Percentiles rank a stretch among this genome's conserved stretches.
phyloP scores from a whole-genome alignment of 2,113 vertebrate species.

The Peucedramus taeniatus region DNA sequence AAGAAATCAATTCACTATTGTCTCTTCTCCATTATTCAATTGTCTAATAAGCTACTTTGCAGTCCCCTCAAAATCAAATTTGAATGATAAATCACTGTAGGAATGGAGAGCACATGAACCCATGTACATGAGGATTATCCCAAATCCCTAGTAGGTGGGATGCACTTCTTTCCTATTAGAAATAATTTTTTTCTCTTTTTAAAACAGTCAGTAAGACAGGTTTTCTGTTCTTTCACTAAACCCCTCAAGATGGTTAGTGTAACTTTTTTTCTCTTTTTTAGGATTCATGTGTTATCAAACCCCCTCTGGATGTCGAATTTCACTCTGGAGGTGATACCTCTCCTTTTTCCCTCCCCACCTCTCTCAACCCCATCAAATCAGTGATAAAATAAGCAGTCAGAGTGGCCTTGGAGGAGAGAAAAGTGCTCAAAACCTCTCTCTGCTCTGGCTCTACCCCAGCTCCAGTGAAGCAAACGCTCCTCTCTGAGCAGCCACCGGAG shows the following conservation, averaged over 20 bases:
- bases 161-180: background rate
- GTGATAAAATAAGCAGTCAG: background rate
- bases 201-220: background rate
- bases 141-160: background rate
- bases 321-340: background rate
- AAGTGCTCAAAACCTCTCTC: background rate
- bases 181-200: background rate
- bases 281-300: background rate
- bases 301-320: background rate
- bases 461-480: background rate
- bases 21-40: conserved; percentile 30
- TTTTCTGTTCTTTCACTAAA: background rate
- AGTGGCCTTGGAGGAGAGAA: background rate
- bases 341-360: background rate
- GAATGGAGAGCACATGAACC: background rate
- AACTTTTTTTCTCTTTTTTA: background rate
- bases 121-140: background rate
- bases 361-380: background rate
- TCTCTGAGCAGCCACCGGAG: no score
- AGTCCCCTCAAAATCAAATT: conserved; percentile 18
- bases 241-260: background rate
- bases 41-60: conserved; percentile 36
- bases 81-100: background rate
- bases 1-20: conserved; percentile 45
- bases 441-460: background rate